Evolutionary conservation across 2,113 vertebrate species (phyloP).

Genomic region (Sitta europaea): DNA sequence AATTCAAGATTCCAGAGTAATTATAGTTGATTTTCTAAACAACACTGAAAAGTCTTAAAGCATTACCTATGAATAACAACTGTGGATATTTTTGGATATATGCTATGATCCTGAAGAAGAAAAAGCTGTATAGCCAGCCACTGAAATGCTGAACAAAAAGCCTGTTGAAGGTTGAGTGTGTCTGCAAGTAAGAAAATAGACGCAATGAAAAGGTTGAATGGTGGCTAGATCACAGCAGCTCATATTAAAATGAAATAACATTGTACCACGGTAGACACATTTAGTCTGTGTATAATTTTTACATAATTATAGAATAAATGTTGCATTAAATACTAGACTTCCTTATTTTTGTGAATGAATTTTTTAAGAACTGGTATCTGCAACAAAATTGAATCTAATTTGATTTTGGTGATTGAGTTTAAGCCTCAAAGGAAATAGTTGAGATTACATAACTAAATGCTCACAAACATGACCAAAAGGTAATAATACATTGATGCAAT

Average conservation of each 20-base stretch:
- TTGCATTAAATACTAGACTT: neutral
- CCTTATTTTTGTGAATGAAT: neutral
- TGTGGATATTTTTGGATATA: neutral
- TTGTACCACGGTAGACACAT: neutral
- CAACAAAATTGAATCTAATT: neutral
- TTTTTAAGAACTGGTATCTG: neutral
- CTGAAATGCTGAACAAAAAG: neutral
- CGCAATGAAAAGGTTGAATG: neutral
- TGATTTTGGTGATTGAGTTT: neutral
- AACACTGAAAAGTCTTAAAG: neutral
- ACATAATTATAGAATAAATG: neutral
- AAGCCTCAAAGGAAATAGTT: neutral
- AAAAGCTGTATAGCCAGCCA: neutral
- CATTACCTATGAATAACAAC: neutral
- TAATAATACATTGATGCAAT: neutral
- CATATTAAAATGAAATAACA: neutral
- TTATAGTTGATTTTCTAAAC: neutral
- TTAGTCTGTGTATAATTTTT: neutral
- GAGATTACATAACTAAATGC: neutral
- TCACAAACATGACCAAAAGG: neutral
- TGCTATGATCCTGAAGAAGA: neutral
- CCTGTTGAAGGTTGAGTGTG: neutral
- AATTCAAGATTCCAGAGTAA: neutral
- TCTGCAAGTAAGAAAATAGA: neutral
- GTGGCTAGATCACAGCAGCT: neutral